Evolutionary conservation across 2,113 vertebrate genomes (phyloP), one percentile per base, ranked within the genome.

Genomic region (Rallus limicola): DNA sequence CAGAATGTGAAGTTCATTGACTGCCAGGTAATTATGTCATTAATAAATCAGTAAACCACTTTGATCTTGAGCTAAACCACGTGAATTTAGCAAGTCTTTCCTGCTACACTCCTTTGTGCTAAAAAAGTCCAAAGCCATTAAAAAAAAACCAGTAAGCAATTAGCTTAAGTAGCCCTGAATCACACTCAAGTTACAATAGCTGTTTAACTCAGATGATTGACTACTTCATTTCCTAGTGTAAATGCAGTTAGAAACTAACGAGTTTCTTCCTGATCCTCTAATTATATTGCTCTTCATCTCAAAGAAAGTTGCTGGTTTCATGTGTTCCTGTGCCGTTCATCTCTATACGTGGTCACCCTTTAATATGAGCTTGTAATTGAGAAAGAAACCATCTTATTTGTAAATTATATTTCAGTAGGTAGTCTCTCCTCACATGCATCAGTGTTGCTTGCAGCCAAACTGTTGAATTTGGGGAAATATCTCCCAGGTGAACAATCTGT

Each of bases 21-120:
- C 8, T 76, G 34, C 19, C 3, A 6, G 42, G 67, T 95, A 94
- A 95, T 94, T 91, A 79, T 3, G 75, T 83, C 83, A 79, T 90
- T 92, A 91, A 91, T 85, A 93, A 93, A 94, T 88, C 85, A 80
- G n/a, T 93, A 96, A 81, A 86, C 15, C 46, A 79, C 58, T 95
- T 90, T 52, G 58, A 92, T 85, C 40, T 63, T 69, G 53, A 85
- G 48, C 56, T 87, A 76, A 96, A 88, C 42, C 31, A 40, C 4
- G 2, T 59, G 58, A 75, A 14, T 59, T 5, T 23, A 93, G 55
- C 58, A 44, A 78, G 71, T 62, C 88, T 92, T 74, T 38, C 21
- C 33, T 86, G 75, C 29, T 20, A 31, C 6, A 26, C 36, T 79
- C 74, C 21, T 46, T 74, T 70, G 28, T 56, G 28, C 55, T 83